These are phyloP conservation scores for Drosophila pseudoananassae DNA, from an alignment of 1,140 invertebrate species.

Conservation along the genomic window DNA sequence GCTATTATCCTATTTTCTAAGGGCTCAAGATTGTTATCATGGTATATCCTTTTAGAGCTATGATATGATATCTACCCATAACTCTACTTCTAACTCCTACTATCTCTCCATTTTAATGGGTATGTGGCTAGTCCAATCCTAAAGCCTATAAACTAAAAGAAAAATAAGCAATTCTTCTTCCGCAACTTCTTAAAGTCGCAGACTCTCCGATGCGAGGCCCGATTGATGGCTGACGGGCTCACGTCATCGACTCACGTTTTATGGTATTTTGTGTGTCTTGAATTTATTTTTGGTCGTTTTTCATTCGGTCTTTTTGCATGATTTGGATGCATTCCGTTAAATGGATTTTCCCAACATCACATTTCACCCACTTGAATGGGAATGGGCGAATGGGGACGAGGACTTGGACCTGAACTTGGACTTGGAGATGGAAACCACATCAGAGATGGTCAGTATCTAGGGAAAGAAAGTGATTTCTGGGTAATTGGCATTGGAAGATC, in stretches of 20 bases:
- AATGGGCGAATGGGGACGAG: conserved; percentile 58
- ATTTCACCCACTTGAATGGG: conserved; percentile 41
- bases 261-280: conserved; percentile 15
- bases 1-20: too few species aligned
- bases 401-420: not conserved
- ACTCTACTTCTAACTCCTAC: too few species aligned
- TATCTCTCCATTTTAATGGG: not conserved
- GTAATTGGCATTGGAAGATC: conserved; percentile 26
- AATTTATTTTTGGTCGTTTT: conserved; percentile 21
- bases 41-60: too few species aligned
- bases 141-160: not conserved
- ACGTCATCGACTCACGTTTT: conserved; percentile 66
- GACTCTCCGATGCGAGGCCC: conserved; percentile 21
- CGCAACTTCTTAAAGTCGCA: not conserved
- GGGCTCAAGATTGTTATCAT: too few species aligned
- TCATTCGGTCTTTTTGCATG: conserved; percentile 44
- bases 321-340: conserved; percentile 56
- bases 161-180: conserved; percentile 6
- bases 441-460: conserved; percentile 20
- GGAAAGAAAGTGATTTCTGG: conserved; percentile 71
- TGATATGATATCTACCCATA: too few species aligned
- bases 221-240: conserved; percentile 72
- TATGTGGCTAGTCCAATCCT: not conserved
- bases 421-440: not conserved
- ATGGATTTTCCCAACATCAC: conserved; percentile 65